Base-by-base conservation (phyloP, 2,888 invertebrate species). In the Rhorus exstirpatorius region DNA sequence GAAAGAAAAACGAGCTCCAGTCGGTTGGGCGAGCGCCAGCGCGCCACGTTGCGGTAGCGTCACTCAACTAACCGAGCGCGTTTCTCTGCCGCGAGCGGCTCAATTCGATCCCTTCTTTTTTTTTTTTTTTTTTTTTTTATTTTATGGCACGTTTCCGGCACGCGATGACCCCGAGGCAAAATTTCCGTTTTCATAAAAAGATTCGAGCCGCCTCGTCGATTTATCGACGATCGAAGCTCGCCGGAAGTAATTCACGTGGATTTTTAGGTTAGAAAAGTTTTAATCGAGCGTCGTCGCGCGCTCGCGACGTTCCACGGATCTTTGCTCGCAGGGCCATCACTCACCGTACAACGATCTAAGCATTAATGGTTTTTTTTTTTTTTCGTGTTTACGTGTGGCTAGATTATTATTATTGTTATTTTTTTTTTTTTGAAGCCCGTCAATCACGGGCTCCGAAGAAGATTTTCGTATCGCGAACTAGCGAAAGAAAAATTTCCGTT, bases 111-210 rank as follows among this genome's bases (percentile, higher is more conserved):
- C n/a, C n/a, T n/a, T n/a, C n/a, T n/a, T n/a, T n/a, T n/a, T n/a
- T n/a, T n/a, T n/a, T n/a, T n/a, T n/a, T n/a, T n/a, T n/a, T n/a
- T n/a, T n/a, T n/a, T 68, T 70, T 60, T 60, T 71, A 85, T n/a
- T 63, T 91, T 92, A 92, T 92, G 92, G 92, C 92, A 92, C 92
- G 91, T 90, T 85, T 89, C 87, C 85, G 90, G 88, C 88, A 84
- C 84, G 86, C 81, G 84, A 75, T 71, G 58, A 75, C 61, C 53
- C 84, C 78, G 80, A 81, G 75, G 75, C 67, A 86, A 81, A 83
- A 74, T 38, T 79, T 88, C 86, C 86, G 81, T 79, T 74, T 79
- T 65, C 61, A 82, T 49, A 81, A 74, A 68, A 41, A 17, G 49
- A n/a, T 51, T 21, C 21, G 12, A 21, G 70, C 49, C 38, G 10